Base-by-base conservation (phyloP, 30 jellyfish, hydroid and myxozoan genomes). In the Pseudorhiza aurosa region DNA sequence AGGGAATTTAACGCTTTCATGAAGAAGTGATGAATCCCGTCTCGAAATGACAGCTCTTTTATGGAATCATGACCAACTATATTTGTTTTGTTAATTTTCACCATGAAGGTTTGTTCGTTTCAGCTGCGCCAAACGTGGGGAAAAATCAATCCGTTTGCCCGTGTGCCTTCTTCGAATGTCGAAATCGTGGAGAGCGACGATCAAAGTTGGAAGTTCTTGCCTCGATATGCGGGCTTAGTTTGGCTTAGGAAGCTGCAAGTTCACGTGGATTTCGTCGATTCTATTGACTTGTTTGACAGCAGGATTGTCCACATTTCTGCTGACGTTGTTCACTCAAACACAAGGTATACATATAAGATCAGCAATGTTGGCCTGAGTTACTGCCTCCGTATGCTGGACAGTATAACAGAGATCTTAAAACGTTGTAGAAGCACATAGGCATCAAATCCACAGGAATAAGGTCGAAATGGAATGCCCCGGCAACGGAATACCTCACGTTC, bases 61-160 rank as follows among this genome's bases (percentile, higher is more conserved):
- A n/a, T n/a, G n/a, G n/a, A n/a, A n/a, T n/a, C n/a, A n/a, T n/a
- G n/a, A n/a, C n/a, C n/a, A n/a, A n/a, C n/a, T n/a, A n/a, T n/a
- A n/a, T n/a, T n/a, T n/a, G n/a, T n/a, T n/a, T n/a, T n/a, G n/a
- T n/a, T n/a, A n/a, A n/a, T n/a, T n/a, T n/a, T n/a, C n/a, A n/a
- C n/a, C n/a, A n/a, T n/a, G n/a, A n/a, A n/a, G n/a, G n/a, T n/a
- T n/a, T n/a, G n/a, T n/a, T n/a, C n/a, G n/a, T n/a, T 37, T 7
- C 49, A 78, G 90, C 51, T 78, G 1, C 90, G 90, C 49, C 55
- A 64, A 18, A 78, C 68, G 0, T 78, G 90, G 90, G 43, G 64
- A 22, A 78, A 78, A 53, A 45, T 78, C 43, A 45, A 78, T 42
- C 90, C 90, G 4, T 78, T 78, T 58, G 18, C 53, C 0, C 74